phyloP scores from a whole-genome alignment of 2,888 invertebrate genomes.

The Priocnemis perturbator region DNA sequence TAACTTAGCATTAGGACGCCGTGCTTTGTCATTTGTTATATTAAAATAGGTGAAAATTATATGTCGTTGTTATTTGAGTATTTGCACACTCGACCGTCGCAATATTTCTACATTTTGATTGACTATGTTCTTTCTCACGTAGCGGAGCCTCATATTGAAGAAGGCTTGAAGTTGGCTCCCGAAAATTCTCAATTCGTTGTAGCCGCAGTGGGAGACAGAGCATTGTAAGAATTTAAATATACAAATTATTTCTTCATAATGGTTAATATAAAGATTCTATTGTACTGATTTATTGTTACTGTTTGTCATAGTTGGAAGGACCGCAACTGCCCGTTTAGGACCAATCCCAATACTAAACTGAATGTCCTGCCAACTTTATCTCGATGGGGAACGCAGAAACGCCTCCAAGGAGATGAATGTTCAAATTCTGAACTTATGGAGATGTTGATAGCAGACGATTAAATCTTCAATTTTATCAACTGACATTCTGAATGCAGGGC shows the following conservation, averaged over 20 bases:
- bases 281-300: neutral
- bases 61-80: no score
- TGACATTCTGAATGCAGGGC: slow-evolving; percentile 18
- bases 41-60: no score
- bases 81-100: neutral
- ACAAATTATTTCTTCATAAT: neutral
- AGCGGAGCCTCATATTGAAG: slow-evolving; percentile 88
- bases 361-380: slow-evolving; percentile 89
- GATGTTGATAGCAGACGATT: slow-evolving; percentile 85
- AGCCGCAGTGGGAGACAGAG: slow-evolving; percentile 86
- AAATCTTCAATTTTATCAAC: slow-evolving; percentile 30
- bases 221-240: slow-evolving; percentile 79
- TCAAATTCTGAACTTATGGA: slow-evolving; percentile 84
- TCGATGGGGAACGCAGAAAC: slow-evolving; percentile 86
- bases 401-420: slow-evolving; percentile 87
- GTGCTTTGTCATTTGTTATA: no score
- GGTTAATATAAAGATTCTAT: neutral
- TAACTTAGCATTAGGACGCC: slow-evolving; percentile 1
- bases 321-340: slow-evolving; percentile 87
- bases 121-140: slow-evolving; percentile 46
- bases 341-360: slow-evolving; percentile 82
- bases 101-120: neutral
- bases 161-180: slow-evolving; percentile 80
- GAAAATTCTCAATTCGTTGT: slow-evolving; percentile 82
- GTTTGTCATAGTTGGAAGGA: slow-evolving; percentile 86